These are phyloP conservation scores for Stegophylla sp. DNA, from an alignment of 2,888 invertebrate species.

Conservation along the genomic window DNA sequence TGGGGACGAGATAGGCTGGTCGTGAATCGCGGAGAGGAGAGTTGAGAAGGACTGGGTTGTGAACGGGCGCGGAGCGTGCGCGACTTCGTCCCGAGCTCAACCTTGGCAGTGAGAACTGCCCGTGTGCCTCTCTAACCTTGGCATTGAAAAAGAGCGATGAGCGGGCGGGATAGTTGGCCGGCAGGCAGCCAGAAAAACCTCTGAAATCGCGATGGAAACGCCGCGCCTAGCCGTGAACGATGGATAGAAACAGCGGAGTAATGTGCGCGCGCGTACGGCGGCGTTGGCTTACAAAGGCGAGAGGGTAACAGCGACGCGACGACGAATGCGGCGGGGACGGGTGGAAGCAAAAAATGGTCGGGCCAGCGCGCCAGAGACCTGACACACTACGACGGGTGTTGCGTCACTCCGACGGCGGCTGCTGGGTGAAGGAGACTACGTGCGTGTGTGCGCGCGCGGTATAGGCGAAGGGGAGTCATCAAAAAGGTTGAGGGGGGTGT, in stretches of 20 bases:
- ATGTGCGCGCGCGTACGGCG: background rate
- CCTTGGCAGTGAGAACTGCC: conserved; percentile 58
- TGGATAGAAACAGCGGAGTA: background rate
- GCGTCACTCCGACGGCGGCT: conserved; percentile 56
- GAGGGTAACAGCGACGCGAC: background rate
- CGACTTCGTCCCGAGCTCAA: conserved; percentile 57
- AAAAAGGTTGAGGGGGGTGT: background rate
- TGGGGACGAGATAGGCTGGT: no score
- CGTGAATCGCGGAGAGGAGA: background rate
- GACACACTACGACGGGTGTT: conserved; percentile 58
- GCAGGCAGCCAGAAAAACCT: background rate
- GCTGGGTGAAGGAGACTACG: background rate
- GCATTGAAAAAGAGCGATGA: conserved; percentile 62
- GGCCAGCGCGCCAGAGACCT: conserved; percentile 60
- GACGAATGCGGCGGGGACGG: background rate
- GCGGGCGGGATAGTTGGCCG: conserved; percentile 6
- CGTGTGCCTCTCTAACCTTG: conserved; percentile 59
- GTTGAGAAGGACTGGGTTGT: conserved; percentile 17
- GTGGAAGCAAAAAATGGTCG: conserved; percentile 21
- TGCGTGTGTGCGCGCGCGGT: background rate
- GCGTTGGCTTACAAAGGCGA: no score
- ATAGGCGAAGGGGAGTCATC: background rate
- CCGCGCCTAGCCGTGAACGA: background rate
- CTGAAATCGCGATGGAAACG: conserved; percentile 39
- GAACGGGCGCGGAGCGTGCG: conserved; percentile 35